Conservation (phyloP, 1,140 invertebrate genomes). For the Magallana ariakensis region DNA sequence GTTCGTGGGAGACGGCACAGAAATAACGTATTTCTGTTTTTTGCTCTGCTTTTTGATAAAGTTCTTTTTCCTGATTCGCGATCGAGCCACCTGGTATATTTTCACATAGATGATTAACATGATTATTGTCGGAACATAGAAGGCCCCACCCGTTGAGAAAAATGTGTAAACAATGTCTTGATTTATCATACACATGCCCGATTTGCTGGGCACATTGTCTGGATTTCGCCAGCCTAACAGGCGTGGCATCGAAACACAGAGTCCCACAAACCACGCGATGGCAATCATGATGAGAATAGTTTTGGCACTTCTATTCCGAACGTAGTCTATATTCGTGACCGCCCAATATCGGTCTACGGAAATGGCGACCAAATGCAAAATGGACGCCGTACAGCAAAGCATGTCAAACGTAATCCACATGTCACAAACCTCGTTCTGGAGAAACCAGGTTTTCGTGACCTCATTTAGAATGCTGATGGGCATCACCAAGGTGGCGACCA, state of each 20-base stretch:
- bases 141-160: slow-evolving; percentile 79
- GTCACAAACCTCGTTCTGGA: slow-evolving; percentile 92
- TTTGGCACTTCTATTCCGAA: slow-evolving; percentile 89
- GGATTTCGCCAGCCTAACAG: slow-evolving; percentile 83
- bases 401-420: slow-evolving; percentile 96
- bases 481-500: slow-evolving; percentile 89
- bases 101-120: slow-evolving; percentile 79
- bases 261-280: slow-evolving; percentile 91
- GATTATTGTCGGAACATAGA: slow-evolving; percentile 78
- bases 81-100: slow-evolving; percentile 76
- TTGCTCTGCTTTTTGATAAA: slow-evolving; percentile 59
- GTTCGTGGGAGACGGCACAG: slow-evolving; percentile 29
- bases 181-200: slow-evolving; percentile 76
- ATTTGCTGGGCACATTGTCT: slow-evolving; percentile 67
- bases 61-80: slow-evolving; percentile 74
- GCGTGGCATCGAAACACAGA: slow-evolving; percentile 92
- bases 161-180: slow-evolving; percentile 78
- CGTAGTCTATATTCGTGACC: slow-evolving; percentile 96
- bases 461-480: slow-evolving; percentile 78
- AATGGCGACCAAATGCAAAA: slow-evolving; percentile 95
- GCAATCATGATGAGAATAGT: slow-evolving; percentile 95
- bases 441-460: slow-evolving; percentile 87
- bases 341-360: slow-evolving; percentile 97
- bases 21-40: slow-evolving; percentile 55
- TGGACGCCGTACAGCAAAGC: slow-evolving; percentile 95